Evolutionary conservation across 2,888 invertebrate genomes (phyloP), one percentile per base, ranked within the genome.

Genomic region (Sialis lutaria): DNA sequence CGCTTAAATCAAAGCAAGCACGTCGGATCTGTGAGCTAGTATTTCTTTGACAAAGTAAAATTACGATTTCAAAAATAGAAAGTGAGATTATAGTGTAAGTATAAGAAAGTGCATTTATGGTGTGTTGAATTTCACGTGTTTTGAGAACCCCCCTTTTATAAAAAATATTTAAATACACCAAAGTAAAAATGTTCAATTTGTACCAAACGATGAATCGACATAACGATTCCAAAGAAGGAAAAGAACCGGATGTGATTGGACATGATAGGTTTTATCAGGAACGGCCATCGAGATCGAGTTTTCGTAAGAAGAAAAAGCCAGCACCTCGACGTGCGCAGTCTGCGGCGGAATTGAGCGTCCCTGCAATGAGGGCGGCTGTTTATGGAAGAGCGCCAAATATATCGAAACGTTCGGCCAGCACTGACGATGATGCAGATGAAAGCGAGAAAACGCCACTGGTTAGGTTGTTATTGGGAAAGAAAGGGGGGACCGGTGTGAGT

Each of bases 231-330:
- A 75, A 67, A 55, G 72, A 69, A 31, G 67, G 60, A 53, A 73
- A 65, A 51, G 72, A 67, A 53, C 62, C 70, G 0, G 76, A 78
- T 56, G 77, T 81, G 2, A 87, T 84, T 6, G 87, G 86, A 0
- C 87, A 87, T 56, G 87, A 87, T 57, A 70, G 84, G 55, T 87
- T 85, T 60, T 85, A 82, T 56, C 81, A 82, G 58, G 77, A 79
- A 49, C 66, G 82, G 1, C 70, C 75, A 2, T 63, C 67, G 10
- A 65, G 70, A 56, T 65, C 68, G 59, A 67, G 59, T 33, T 57
- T 57, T 35, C 44, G 54, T 45, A 55, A 69, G 62, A 73, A 74
- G 60, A 70, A 68, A 40, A 69, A 68, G 33, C 73, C 72, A 10
- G 72, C 75, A n/a, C 71, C 77, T 50, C 68, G 77, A 49, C 65